Evolutionary conservation across 2,888 invertebrate species (phyloP).

Genomic region (Heliconius cydno): DNA sequence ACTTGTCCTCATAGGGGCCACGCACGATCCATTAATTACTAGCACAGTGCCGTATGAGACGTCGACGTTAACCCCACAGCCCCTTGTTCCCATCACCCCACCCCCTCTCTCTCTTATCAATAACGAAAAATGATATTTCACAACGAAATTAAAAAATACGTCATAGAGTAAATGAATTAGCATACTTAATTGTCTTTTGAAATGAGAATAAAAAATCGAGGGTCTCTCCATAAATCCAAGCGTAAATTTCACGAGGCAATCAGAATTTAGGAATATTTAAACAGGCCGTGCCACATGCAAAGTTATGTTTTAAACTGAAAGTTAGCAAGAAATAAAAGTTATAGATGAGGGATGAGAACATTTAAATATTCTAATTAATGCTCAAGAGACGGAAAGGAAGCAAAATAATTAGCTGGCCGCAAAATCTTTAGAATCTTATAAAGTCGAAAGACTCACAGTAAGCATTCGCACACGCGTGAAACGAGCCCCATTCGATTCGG

Average conservation of each 20-base stretch:
- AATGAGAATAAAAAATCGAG: slow-evolving; percentile 73
- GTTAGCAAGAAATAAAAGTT: slow-evolving; percentile 65
- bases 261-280: slow-evolving; percentile 76
- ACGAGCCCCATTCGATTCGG: slow-evolving; percentile 60
- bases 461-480: slow-evolving; percentile 63
- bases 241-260: slow-evolving; percentile 74
- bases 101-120: slow-evolving; percentile 47
- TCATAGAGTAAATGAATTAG: slow-evolving; percentile 78
- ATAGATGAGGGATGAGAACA: slow-evolving; percentile 56
- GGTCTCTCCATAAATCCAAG: slow-evolving; percentile 62
- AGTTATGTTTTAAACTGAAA: slow-evolving; percentile 61
- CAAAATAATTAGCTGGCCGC: slow-evolving; percentile 58
- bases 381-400: slow-evolving; percentile 57
- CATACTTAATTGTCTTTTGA: slow-evolving; percentile 78
- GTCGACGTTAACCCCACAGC: slow-evolving; percentile 53
- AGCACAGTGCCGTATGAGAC: slow-evolving; percentile 58
- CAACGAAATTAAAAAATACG: slow-evolving; percentile 64
- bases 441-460: slow-evolving; percentile 56
- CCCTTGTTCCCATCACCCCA: slow-evolving; percentile 44
- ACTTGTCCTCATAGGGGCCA: slow-evolving; percentile 59
- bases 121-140: slow-evolving; percentile 67
- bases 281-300: slow-evolving; percentile 70
- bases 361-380: slow-evolving; percentile 72
- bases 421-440: slow-evolving; percentile 60
- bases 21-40: slow-evolving; percentile 66